Evolutionary conservation across 2,113 vertebrate species (phyloP).

Genomic region (Fregata magnificens): DNA sequence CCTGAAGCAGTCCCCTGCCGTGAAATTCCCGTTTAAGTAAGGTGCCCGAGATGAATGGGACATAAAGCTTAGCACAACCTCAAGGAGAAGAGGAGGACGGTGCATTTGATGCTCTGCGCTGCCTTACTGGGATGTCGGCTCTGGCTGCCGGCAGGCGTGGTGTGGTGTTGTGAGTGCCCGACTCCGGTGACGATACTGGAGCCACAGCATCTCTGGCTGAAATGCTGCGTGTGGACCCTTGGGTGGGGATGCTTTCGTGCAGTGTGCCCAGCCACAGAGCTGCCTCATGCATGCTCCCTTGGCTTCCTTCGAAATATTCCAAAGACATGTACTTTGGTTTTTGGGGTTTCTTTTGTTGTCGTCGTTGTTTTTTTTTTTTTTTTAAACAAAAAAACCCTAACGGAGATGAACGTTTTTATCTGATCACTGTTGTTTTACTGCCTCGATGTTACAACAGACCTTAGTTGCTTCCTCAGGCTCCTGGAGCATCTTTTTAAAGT

Average conservation of each 20-base stretch:
- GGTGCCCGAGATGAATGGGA: background rate
- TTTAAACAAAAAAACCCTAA: background rate
- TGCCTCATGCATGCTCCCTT: background rate
- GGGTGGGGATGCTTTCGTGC: background rate
- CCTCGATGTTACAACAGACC: background rate
- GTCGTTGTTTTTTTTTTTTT: no score
- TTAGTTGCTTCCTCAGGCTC: background rate
- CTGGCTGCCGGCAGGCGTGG: background rate
- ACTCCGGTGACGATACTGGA: background rate
- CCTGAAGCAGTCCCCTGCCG: background rate
- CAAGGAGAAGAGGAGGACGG: background rate
- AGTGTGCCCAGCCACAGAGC: background rate
- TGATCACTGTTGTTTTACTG: background rate
- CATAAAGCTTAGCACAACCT: background rate
- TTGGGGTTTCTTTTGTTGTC: no score
- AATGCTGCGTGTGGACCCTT: rapidly evolving
- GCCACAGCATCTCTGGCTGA: rapidly evolving
- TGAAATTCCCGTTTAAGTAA: background rate
- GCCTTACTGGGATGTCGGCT: background rate
- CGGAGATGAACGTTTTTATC: background rate
- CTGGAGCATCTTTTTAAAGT: background rate
- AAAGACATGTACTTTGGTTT: background rate
- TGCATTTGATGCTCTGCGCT: background rate
- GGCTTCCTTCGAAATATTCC: background rate
- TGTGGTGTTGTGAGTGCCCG: background rate